These are phyloP conservation scores for Himalopsyche kuldschensis DNA, from an alignment of 2,888 invertebrate species.

Conservation along the genomic window DNA sequence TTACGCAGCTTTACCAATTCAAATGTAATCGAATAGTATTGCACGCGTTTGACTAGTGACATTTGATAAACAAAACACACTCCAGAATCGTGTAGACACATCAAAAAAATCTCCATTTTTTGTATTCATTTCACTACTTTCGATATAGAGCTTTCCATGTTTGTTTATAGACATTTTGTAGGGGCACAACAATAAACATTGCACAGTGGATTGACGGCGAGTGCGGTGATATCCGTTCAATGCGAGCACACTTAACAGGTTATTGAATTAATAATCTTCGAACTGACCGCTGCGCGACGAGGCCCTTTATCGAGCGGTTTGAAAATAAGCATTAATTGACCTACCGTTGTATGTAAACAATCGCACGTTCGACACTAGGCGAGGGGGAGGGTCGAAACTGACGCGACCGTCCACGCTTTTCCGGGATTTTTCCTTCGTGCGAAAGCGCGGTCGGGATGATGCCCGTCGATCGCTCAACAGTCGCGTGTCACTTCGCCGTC, in stretches of 20 bases:
- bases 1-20: too few relatives aligned
- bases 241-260: neutral
- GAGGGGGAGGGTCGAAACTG: neutral
- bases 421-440: too few relatives aligned
- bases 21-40: too few relatives aligned
- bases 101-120: too few relatives aligned
- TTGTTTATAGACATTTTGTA: too few relatives aligned
- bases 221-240: neutral
- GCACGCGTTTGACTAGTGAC: too few relatives aligned
- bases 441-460: neutral
- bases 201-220: neutral
- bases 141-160: too few relatives aligned
- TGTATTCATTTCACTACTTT: too few relatives aligned
- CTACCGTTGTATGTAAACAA: slow-evolving; percentile 1
- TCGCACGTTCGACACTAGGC: neutral
- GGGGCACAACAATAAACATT: neutral
- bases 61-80: too few relatives aligned
- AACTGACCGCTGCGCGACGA: neutral
- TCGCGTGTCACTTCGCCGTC: neutral
- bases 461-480: neutral
- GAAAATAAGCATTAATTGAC: neutral
- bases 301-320: neutral
- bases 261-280: neutral
- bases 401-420: neutral
- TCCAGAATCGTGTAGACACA: too few relatives aligned